Percentiles rank a stretch among this genome's conserved stretches.
phyloP scores from a whole-genome alignment of 2,797 vertebrate species.

The Capromys pilorides region DNA sequence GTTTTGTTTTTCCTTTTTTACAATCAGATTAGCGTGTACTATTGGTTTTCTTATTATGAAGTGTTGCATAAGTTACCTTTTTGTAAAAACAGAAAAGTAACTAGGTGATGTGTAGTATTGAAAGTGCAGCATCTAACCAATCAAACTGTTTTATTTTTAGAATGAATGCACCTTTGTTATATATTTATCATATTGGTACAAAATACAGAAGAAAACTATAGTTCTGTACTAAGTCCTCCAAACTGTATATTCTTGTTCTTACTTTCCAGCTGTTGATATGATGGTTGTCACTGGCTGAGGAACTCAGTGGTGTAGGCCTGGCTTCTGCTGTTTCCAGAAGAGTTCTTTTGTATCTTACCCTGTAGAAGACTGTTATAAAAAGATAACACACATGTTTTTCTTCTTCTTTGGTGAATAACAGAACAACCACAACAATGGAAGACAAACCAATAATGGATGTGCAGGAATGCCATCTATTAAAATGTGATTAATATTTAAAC shows the following conservation, averaged over 20 bases:
- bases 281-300: conserved; percentile 74
- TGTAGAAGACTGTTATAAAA: conserved; percentile 77
- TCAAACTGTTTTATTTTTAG: conserved; percentile 75
- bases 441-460: conserved; percentile 68
- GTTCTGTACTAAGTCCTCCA: conserved; percentile 82
- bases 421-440: conserved; percentile 69
- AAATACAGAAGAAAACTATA: conserved; percentile 80
- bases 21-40: conserved; percentile 60
- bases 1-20: conserved; percentile 67
- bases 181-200: conserved; percentile 79
- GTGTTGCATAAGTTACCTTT: conserved; percentile 60
- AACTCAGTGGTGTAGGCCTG: conserved; percentile 81
- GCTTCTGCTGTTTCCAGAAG: conserved; percentile 84
- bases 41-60: conserved; percentile 76
- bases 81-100: conserved; percentile 65
- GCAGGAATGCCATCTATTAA: conserved; percentile 78
- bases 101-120: conserved; percentile 78
- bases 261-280: conserved; percentile 79
- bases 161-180: conserved; percentile 81
- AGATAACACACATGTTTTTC: conserved; percentile 54
- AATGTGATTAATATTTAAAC: conserved; percentile 77
- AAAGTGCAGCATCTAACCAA: conserved; percentile 80
- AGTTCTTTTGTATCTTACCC: conserved; percentile 83
- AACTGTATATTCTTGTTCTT: conserved; percentile 78
- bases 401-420: conserved; percentile 64